Conservation (phyloP, 92 coral and sea anemone species). For the Actinostola sp. region DNA sequence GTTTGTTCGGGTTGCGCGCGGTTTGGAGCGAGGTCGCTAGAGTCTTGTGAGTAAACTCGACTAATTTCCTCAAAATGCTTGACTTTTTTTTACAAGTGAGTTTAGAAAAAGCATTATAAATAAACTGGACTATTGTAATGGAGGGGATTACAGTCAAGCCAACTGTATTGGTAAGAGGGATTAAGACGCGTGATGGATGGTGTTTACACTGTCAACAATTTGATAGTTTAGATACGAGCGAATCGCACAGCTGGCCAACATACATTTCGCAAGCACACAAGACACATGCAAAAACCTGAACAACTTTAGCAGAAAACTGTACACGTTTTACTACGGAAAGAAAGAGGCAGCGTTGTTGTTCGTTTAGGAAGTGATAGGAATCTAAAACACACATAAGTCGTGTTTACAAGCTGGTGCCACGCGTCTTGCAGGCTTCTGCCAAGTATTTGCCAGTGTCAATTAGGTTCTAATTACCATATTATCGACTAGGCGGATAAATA, state of each 20-base stretch:
- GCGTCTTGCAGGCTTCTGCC: slow-evolving; percentile 18
- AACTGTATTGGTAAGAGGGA: slow-evolving; percentile 33
- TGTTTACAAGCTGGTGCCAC: slow-evolving; percentile 17
- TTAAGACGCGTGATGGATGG: slow-evolving; percentile 17
- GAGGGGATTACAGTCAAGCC: slow-evolving; percentile 22
- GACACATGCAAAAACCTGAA: too few relatives aligned
- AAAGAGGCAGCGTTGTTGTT: not conserved
- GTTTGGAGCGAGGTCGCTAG: too few relatives aligned
- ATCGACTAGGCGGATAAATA: slow-evolving; percentile 78
- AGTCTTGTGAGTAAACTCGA: too few relatives aligned
- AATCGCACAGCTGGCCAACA: not conserved
- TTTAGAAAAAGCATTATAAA: not conserved
- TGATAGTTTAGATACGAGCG: not conserved
- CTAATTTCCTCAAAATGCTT: too few relatives aligned
- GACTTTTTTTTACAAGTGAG: too few relatives aligned
- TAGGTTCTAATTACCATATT: slow-evolving; percentile 72
- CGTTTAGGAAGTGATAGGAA: not conserved
- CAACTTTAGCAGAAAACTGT: too few relatives aligned
- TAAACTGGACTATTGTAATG: not conserved
- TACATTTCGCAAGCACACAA: not conserved
- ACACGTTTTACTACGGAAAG: too few relatives aligned
- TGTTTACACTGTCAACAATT: slow-evolving; percentile 19
- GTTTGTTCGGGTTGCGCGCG: too few relatives aligned
- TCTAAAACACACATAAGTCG: not conserved
- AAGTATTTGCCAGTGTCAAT: slow-evolving; percentile 53